Percentiles rank a stretch among this genome's conserved stretches.
Conservation (phyloP, 2,113 vertebrate genomes). For the Axis porcinus region DNA sequence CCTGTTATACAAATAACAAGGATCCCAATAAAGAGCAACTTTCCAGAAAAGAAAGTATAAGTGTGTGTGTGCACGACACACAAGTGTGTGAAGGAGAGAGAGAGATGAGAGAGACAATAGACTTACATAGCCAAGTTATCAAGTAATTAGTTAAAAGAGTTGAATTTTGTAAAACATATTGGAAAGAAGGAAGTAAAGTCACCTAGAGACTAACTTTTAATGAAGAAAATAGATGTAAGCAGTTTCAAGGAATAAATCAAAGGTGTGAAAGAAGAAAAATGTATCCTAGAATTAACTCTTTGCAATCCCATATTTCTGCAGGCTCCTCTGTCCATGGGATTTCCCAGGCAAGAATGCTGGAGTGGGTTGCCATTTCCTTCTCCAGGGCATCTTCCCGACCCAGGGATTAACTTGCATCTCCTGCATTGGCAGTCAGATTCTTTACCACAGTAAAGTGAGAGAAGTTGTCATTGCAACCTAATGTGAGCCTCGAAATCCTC, state of each 20-base stretch:
- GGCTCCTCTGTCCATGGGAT: no score
- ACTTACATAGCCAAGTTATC: not conserved
- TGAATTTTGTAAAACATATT: not conserved
- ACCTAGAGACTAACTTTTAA: not conserved
- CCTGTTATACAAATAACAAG: not conserved
- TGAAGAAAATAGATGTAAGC: not conserved
- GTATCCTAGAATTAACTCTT: not conserved
- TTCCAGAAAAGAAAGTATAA: not conserved
- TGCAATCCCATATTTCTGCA: not conserved
- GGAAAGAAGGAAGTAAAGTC: not conserved
- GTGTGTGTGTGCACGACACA: fast-evolving
- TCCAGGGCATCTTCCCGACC: no score
- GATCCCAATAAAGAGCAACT: not conserved
- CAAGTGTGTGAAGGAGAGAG: no score
- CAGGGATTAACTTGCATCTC: no score
- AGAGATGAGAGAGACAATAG: not conserved
- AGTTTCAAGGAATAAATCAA: not conserved
- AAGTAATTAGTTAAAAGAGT: not conserved
- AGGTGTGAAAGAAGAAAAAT: not conserved
- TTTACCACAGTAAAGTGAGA: not conserved
- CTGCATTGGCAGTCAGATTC: no score
- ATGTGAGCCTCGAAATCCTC: not conserved
- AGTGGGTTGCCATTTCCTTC: no score
- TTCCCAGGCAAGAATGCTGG: no score
- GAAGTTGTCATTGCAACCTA: not conserved